Percentiles rank a stretch among this genome's conserved stretches.
These are phyloP conservation scores for Paguma larvata DNA, from an alignment of 2,797 vertebrate genomes.

Conservation along the genomic window DNA sequence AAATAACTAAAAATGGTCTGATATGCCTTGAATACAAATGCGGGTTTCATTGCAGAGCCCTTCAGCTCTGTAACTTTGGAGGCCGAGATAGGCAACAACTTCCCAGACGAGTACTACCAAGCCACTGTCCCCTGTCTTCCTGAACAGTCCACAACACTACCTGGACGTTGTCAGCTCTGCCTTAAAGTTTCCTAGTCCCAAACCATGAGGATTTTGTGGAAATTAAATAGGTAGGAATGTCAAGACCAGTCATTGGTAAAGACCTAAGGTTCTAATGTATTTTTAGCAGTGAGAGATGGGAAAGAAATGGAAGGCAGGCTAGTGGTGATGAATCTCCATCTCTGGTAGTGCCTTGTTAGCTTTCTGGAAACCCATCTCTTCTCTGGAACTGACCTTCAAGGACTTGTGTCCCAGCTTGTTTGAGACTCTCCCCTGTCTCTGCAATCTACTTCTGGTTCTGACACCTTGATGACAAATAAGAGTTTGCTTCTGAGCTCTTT, in stretches of 20 bases:
- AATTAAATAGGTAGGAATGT: neutral
- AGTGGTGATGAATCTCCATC: neutral
- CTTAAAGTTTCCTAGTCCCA: neutral
- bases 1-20: slow-evolving; percentile 69
- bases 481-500: neutral
- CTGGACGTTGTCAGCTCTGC: neutral
- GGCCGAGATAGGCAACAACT: neutral
- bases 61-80: neutral
- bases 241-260: neutral
- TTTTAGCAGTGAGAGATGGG: neutral
- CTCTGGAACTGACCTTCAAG: neutral
- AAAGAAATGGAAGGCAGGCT: neutral
- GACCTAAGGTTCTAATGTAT: neutral
- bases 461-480: neutral
- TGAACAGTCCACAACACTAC: neutral
- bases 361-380: neutral
- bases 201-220: neutral
- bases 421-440: neutral
- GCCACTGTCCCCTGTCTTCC: neutral
- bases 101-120: neutral
- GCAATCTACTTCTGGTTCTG: neutral
- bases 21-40: slow-evolving; percentile 35
- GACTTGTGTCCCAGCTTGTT: neutral
- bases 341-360: neutral
- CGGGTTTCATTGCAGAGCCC: neutral